Base-by-base conservation (phyloP, 2,113 vertebrate species). In the Lepus europaeus region DNA sequence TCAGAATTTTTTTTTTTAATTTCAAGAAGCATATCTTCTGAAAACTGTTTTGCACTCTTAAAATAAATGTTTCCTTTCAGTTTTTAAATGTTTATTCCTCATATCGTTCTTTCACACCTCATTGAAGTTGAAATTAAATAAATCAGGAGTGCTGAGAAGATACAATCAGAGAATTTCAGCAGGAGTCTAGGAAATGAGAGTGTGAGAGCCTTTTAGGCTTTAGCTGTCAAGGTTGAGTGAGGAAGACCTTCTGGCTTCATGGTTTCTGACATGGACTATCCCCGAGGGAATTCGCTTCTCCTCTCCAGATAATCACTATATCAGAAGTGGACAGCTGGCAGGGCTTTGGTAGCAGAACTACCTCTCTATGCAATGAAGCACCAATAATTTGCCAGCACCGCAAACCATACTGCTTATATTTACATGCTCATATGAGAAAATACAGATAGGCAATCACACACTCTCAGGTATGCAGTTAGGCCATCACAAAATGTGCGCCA, bases 331-430 rank as follows among this genome's bases (percentile, higher is more conserved):
- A 19, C 56, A 59, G 56, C 56, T 17, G 13, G 56, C 45, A 14
- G 19, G 10, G 1, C 2, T 5, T 39, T n/a, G 3, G 13, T 81
- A 25, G 9, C 69, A 22, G 1, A 39, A 5, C 19, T n/a, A 23
- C 31, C 16, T 61, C 33, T 72, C 10, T 23, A 51, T 27, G n/a
- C 7, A 79, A 4, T 22, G 1, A 76, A 25, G 2, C 9, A 36
- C 13, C 56, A 53, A 23, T 2, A 29, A 3, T 7, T n/a, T 33
- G 2, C 31, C 31, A 11, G 27, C 10, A 59, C 23, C 11, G 14
- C 9, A 20, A 36, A 6, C 56, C 6, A 83, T 2, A 23, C 49
- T 17, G 2, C 9, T 61, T 68, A 9, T 20, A 51, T 14, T 22
- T 8, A 61, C 25, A 27, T 3, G 2, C 8, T 53, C 4, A 23